phyloP scores from a whole-genome alignment of 2,888 invertebrate species.

The Ichneumoninae sp. region DNA sequence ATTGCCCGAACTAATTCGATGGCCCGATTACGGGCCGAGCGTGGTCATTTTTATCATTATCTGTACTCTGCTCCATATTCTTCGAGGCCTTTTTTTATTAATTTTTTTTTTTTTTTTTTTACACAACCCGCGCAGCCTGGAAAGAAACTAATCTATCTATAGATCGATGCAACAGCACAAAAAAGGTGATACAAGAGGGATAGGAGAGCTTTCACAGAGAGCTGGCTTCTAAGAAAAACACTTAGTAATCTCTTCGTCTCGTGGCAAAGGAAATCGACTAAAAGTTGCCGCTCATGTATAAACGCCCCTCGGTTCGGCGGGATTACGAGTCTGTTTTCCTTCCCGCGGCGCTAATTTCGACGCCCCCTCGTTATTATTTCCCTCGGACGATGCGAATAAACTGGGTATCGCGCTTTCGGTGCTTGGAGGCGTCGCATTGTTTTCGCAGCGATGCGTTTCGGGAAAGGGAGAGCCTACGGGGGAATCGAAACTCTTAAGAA shows the following conservation, averaged over 20 bases:
- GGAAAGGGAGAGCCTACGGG: neutral
- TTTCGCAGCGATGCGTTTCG: neutral
- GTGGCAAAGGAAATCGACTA: conserved; percentile 73
- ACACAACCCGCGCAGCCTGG: neutral
- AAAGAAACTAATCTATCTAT: conserved; percentile 33
- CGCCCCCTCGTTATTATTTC: conserved; percentile 27
- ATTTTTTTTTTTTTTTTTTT: conserved; percentile 18
- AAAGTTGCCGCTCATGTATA: conserved; percentile 69
- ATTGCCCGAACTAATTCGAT: conserved; percentile 55
- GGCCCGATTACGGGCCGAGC: conserved; percentile 36
- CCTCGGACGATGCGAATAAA: neutral
- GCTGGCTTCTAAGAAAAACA: conserved; percentile 50
- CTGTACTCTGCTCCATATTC: conserved; percentile 1
- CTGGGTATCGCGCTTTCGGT: neutral
- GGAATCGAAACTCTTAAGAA: conserved; percentile 6
- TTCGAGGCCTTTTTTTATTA: neutral
- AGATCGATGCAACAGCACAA: conserved; percentile 27
- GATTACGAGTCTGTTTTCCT: conserved; percentile 77
- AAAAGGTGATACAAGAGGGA: neutral
- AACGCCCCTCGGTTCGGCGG: conserved; percentile 71
- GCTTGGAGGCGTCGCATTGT: neutral
- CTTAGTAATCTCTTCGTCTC: conserved; percentile 36
- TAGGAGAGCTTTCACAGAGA: conserved; percentile 35
- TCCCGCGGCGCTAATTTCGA: conserved; percentile 62
- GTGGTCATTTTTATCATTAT: conserved; percentile 24